Evolutionary conservation across 2,113 vertebrate genomes (phyloP), one percentile per base, ranked within the genome.

Genomic region (Gymnarchus niloticus): DNA sequence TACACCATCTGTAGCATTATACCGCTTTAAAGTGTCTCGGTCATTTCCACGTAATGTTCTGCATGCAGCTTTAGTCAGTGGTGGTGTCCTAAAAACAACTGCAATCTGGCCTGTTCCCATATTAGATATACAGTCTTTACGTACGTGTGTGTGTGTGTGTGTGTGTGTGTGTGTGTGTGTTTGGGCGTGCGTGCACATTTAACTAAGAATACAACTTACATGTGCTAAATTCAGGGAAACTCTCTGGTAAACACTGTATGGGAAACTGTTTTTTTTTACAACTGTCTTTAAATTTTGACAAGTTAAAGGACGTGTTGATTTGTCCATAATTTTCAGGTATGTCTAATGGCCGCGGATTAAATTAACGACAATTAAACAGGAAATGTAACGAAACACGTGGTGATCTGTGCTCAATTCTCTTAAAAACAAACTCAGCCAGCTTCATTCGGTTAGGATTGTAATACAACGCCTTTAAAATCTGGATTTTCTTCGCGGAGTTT

Each of bases 1-100:
- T 37, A 73, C 65, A 73, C 33, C 65, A 73, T 73, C 65, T 73
- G 65, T 73, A 73, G 65, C 37, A 33, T 73, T 73, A 73, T 28
- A 33, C 19, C 65, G 41, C 65, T 41, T 73, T 73, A 73, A 73
- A 73, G 41, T 73, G 65, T 33, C 33, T 73, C 65, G 19, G 33
- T 73, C 33, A 41, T 73, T 73, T 73, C 65, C 41, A 1, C 12
- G 65, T 41, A 17, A 73, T 73, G 33, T 41, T 0, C 19, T 41
- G n/a, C n/a, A n/a, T n/a, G n/a, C n/a, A n/a, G n/a, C n/a, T 17
- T 73, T 33, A 73, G 33, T 73, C 65, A 73, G 17, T 37, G 5
- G 28, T 6, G 12, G 28, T 41, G 65, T 73, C 41, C 41, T 41
- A 73, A 73, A 73, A 73, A 73, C 19, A 73, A 73, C 33, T 73